These are phyloP conservation scores for Alfaro cultratus DNA, from an alignment of 2,797 vertebrate species.

Conservation along the genomic window DNA sequence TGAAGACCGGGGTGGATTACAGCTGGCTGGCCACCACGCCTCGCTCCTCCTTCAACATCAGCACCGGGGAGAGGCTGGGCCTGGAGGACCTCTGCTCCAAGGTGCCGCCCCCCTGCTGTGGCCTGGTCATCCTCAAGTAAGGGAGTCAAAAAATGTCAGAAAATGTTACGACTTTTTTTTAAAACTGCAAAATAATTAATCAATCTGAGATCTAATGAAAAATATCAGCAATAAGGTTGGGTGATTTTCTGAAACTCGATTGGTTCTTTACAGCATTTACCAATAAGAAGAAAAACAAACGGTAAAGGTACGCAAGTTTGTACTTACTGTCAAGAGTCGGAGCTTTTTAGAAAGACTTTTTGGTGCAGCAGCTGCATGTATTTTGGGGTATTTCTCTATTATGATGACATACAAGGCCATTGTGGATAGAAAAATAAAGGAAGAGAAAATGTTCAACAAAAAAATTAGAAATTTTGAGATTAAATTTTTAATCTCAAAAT, in stretches of 20 bases:
- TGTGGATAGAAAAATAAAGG: no score
- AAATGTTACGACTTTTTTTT: background rate
- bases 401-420: no score
- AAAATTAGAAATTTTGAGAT: no score
- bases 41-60: slow-evolving; percentile 85
- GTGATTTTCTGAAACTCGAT: background rate
- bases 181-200: background rate
- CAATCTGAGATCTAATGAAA: background rate
- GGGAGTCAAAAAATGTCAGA: slow-evolving; percentile 1
- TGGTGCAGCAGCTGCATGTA: background rate
- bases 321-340: background rate
- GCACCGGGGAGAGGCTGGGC: slow-evolving; percentile 86
- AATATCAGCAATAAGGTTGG: background rate
- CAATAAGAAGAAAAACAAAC: background rate
- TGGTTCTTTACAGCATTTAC: background rate
- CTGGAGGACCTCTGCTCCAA: slow-evolving; percentile 92
- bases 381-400: background rate
- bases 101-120: slow-evolving; percentile 91
- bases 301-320: background rate
- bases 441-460: no score
- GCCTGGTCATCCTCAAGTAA: slow-evolving; percentile 92
- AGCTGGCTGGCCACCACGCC: slow-evolving; percentile 92
- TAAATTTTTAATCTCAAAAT: no score
- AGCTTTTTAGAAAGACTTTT: background rate
- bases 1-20: slow-evolving; percentile 93